Base-by-base conservation (phyloP, 2,888 invertebrate species). In the Cantharis rustica region DNA sequence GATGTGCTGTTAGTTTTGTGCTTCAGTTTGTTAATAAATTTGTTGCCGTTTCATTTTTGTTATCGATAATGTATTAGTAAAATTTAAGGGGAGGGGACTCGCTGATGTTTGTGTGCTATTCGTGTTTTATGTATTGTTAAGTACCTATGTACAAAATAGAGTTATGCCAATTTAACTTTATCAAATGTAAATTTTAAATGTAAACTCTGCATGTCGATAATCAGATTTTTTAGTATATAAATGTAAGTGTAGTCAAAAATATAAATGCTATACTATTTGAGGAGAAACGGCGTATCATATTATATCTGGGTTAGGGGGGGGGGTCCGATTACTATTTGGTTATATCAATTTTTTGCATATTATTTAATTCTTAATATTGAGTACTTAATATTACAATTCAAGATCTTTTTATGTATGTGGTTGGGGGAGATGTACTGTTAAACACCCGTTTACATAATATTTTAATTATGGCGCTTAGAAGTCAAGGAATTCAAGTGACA, bases 131-230 rank as follows among this genome's bases (percentile, higher is more conserved):
- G 47, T 47, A 5, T 47, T 7, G n/a, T 47, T n/a, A 47, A 47
- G 47, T 47, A 27, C 26, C 26, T 27, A 27, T 27, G 26, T 27
- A 47, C 47, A 47, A 47, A 47, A 47, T 47, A 47, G 47, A 47
- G 47, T 47, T 66, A 20, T 66, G 64, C 64, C 64, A 66, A 66
- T 66, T 64, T 20, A 66, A 66, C 64, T 66, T 66, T 20, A 66
- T 66, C 64, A 17, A 66, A 66, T 20, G 64, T 66, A 66, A 66
- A 66, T 23, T 66, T 20, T 20, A 66, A 20, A 10, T 17, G 64
- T 66, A 66, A 20, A 23, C 16, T 47, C 2, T 47, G 47, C 47
- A 47, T 47, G 47, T 47, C 47, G 47, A 47, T 47, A 47, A 47
- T 47, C 47, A 47, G n/a, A 47, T 47, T 47, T 31, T 47, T 47